phyloP scores from a whole-genome alignment of 2,113 vertebrate genomes.

The Anguilla rostrata region DNA sequence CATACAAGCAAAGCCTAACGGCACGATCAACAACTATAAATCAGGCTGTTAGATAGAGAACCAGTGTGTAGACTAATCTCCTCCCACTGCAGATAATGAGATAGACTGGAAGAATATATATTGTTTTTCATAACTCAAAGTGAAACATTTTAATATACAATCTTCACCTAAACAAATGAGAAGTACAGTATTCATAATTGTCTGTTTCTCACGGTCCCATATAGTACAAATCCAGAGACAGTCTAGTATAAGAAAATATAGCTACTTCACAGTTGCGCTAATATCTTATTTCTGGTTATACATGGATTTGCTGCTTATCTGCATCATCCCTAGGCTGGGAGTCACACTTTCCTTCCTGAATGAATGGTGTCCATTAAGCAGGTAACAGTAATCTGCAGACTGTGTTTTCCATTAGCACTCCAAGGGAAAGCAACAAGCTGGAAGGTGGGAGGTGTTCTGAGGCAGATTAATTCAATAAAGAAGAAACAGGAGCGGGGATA shows the following conservation, averaged over 20 bases:
- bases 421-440: constrained; percentile 45
- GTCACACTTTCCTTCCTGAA: constrained; percentile 19
- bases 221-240: background rate
- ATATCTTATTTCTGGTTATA: constrained; percentile 34
- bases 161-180: background rate
- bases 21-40: background rate
- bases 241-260: background rate
- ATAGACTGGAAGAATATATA: background rate
- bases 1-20: background rate
- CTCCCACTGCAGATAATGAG: background rate
- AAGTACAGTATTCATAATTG: background rate
- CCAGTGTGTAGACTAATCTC: background rate
- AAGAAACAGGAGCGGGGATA: constrained; percentile 40
- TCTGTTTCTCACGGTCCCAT: background rate
- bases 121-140: background rate
- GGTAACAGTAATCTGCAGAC: constrained; percentile 58
- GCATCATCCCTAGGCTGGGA: background rate
- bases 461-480: constrained; percentile 46
- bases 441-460: constrained; percentile 45
- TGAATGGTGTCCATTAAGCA: constrained; percentile 35
- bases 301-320: constrained; percentile 35
- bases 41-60: background rate
- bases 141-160: background rate
- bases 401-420: constrained; percentile 59
- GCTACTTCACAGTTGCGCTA: background rate